Conservation (phyloP, 2,888 invertebrate genomes). For the Noctua fimbriata region DNA sequence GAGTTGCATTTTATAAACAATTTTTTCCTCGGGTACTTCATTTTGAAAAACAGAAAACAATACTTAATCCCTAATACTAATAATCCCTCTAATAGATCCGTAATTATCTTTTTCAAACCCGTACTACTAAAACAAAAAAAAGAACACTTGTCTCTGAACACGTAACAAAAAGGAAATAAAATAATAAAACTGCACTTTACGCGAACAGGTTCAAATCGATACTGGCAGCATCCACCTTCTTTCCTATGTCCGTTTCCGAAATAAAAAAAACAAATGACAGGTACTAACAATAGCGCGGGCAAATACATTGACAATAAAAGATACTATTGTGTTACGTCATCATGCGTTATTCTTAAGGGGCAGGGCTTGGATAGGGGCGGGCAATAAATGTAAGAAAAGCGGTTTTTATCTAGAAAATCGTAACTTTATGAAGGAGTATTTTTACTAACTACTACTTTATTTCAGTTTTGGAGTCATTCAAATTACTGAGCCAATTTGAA, state of each 20-base stretch:
- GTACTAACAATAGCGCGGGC: conserved; percentile 76
- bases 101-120: not conserved
- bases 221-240: conserved; percentile 82
- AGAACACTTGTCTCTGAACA: conserved; percentile 6
- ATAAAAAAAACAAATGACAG: conserved; percentile 80
- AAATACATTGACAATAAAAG: conserved; percentile 69
- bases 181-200: conserved; percentile 84
- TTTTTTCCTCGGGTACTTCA: conserved; percentile 86
- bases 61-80: not conserved
- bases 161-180: conserved; percentile 47
- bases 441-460: not conserved
- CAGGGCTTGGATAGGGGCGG: conserved; percentile 42
- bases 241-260: conserved; percentile 87
- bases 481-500: not conserved
- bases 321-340: conserved; percentile 66
- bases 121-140: conserved; percentile 40
- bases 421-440: not conserved
- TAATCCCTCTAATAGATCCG: no score
- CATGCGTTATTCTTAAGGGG: conserved; percentile 24
- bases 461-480: not conserved
- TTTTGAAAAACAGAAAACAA: conserved; percentile 67
- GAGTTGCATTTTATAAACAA: conserved; percentile 74
- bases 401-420: not conserved
- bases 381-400: conserved; percentile 9
- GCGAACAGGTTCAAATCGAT: conserved; percentile 82